These are phyloP conservation scores for Macrotis lagotis DNA, from an alignment of 2,113 vertebrate species.

Conservation along the genomic window DNA sequence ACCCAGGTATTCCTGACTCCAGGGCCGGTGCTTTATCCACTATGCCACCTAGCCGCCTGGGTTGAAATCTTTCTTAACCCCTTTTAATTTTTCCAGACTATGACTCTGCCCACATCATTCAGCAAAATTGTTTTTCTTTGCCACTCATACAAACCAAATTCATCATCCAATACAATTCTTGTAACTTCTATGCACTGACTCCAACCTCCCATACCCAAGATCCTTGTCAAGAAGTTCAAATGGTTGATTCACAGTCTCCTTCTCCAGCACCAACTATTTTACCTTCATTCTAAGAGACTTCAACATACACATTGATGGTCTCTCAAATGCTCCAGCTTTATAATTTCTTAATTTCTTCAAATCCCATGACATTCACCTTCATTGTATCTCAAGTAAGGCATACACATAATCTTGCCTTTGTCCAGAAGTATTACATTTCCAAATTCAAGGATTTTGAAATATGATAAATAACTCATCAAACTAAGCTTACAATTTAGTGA, in stretches of 20 bases:
- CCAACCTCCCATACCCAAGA: background rate
- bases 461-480: background rate
- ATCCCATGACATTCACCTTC: background rate
- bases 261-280: background rate
- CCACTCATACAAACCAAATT: background rate
- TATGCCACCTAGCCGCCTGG: no score
- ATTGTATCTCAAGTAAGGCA: background rate
- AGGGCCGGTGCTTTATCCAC: no score
- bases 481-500: background rate
- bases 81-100: background rate
- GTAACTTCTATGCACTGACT: background rate
- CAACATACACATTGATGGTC: background rate
- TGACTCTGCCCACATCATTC: background rate
- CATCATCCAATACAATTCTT: background rate
- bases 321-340: no score
- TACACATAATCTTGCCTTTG: background rate
- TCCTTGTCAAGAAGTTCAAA: background rate
- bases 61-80: background rate
- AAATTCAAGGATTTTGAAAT: background rate
- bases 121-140: background rate
- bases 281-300: background rate
- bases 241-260: background rate
- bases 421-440: background rate
- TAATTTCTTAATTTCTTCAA: background rate
- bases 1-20: no score